phyloP scores from a whole-genome alignment of 2,797 vertebrate species.

The Bovichtus diacanthus region DNA sequence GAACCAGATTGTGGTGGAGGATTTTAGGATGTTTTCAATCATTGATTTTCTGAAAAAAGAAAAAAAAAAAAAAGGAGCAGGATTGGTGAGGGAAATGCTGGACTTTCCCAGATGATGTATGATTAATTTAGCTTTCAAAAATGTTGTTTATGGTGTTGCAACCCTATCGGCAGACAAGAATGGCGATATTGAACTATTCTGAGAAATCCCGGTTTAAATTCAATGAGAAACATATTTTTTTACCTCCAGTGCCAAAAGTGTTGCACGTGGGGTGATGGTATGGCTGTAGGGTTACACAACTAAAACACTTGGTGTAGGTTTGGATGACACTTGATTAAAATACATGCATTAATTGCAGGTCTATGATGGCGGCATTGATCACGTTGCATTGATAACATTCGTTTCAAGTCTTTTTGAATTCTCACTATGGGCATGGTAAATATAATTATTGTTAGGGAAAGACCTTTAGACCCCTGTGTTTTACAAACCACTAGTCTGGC shows the following conservation, averaged over 20 bases:
- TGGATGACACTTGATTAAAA: neutral
- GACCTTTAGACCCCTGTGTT: too few species aligned
- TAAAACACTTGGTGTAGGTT: neutral
- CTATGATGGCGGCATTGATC: too few species aligned
- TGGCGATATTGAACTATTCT: neutral
- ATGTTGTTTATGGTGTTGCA: constrained; percentile 18
- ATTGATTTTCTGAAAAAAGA: constrained; percentile 26
- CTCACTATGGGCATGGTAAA: too few species aligned
- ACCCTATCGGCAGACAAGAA: neutral
- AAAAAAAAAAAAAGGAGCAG: constrained; percentile 12
- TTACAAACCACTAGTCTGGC: too few species aligned
- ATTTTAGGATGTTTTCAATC: constrained; percentile 64
- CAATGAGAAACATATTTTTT: neutral
- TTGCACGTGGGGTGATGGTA: neutral
- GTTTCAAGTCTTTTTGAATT: too few species aligned
- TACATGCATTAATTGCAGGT: neutral
- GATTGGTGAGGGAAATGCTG: constrained; percentile 22
- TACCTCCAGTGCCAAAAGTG: neutral
- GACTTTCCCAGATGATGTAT: constrained; percentile 6
- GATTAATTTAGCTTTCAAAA: constrained; percentile 1
- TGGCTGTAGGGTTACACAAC: neutral
- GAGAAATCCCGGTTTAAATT: constrained; percentile 1
- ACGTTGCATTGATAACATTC: too few species aligned
- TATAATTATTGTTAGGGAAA: too few species aligned
- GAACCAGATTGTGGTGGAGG: constrained; percentile 56